phyloP scores from a whole-genome alignment of 2,797 vertebrate species.

The Spea hammondii region DNA sequence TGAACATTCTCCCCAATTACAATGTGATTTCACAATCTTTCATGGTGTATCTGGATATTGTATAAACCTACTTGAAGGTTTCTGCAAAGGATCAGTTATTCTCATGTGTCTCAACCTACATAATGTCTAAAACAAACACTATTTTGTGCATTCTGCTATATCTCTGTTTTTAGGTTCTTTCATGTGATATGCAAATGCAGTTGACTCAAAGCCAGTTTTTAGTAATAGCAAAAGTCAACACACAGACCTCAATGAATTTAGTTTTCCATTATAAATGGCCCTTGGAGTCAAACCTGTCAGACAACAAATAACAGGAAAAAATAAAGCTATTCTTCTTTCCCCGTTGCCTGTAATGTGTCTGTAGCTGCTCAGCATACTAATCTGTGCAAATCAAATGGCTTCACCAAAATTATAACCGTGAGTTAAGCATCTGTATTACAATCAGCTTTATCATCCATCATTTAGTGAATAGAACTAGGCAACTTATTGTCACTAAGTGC shows the following conservation, averaged over 20 bases:
- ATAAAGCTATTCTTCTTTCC: constrained; percentile 61
- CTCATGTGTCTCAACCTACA: constrained; percentile 37
- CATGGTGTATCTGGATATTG: constrained; percentile 56
- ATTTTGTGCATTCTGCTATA: constrained; percentile 16
- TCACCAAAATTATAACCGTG: constrained; percentile 65
- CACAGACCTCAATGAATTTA: constrained; percentile 60
- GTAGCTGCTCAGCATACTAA: constrained; percentile 61
- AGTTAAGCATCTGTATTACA: constrained; percentile 69
- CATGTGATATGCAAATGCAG: constrained; percentile 60
- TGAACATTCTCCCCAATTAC: constrained; percentile 68
- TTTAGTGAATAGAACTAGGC: constrained; percentile 62
- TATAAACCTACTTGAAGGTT: constrained; percentile 52
- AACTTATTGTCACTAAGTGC: constrained; percentile 61
- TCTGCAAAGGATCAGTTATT: constrained; percentile 56
- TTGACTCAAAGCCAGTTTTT: constrained; percentile 43
- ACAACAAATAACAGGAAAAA: constrained; percentile 64
- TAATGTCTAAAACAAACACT: constrained; percentile 45
- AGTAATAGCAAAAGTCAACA: constrained; percentile 57
- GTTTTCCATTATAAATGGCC: constrained; percentile 63
- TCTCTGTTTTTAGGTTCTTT: constrained; percentile 46
- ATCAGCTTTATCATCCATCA: constrained; percentile 66
- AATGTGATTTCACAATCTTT: constrained; percentile 62
- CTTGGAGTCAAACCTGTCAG: constrained; percentile 64
- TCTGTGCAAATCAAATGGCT: constrained; percentile 64
- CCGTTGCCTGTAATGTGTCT: constrained; percentile 54